Conservation (phyloP, 2,797 vertebrate species). For the Poeciliopsis presidionis region DNA sequence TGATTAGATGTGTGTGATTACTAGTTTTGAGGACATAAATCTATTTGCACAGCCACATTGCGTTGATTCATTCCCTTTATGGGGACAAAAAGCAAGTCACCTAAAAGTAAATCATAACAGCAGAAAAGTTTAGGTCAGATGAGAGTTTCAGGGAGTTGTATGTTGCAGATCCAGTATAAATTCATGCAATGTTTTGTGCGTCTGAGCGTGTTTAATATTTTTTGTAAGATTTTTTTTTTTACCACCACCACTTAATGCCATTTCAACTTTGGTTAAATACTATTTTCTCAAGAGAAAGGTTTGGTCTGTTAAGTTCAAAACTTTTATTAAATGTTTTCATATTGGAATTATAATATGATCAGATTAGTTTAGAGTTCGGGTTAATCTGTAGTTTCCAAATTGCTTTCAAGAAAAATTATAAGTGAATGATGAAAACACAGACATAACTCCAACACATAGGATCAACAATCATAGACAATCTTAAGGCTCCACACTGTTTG, state of each 20-base stretch:
- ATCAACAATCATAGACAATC: neutral
- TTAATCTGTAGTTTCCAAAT: neutral
- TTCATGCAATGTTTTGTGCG: neutral
- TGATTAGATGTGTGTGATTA: conserved; percentile 4
- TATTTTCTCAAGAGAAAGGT: neutral
- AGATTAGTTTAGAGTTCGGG: neutral
- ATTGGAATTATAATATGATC: neutral
- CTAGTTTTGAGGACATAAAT: conserved; percentile 3
- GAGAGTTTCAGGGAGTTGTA: neutral
- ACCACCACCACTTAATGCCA: neutral
- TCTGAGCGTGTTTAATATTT: neutral
- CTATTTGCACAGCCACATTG: neutral
- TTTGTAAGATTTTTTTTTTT: neutral
- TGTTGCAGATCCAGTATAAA: neutral
- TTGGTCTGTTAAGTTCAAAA: neutral
- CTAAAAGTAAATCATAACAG: neutral
- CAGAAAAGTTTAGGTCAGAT: neutral
- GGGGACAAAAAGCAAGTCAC: neutral
- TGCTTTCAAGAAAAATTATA: neutral
- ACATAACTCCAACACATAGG: neutral
- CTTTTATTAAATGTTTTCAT: neutral
- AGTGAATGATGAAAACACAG: neutral
- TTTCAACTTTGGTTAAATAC: neutral
- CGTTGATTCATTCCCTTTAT: neutral
- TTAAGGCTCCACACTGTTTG: neutral